These are phyloP conservation scores for Distichodus sexfasciatus DNA, from an alignment of 2,797 vertebrate species.

Conservation along the genomic window DNA sequence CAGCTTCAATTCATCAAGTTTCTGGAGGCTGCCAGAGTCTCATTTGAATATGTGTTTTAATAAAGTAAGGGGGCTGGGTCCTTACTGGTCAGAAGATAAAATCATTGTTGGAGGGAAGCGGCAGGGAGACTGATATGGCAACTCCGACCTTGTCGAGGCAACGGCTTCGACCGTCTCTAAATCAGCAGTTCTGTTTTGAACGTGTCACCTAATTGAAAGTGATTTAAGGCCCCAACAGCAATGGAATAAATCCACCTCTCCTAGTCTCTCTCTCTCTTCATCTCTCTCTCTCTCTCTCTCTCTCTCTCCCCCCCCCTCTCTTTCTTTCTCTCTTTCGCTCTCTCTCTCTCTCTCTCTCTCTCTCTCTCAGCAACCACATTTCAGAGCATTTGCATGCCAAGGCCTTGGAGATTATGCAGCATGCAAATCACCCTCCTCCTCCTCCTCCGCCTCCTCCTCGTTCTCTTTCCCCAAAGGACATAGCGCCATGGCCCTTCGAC, in stretches of 20 bases:
- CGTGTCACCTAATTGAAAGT: constrained; percentile 75
- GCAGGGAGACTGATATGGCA: constrained; percentile 20
- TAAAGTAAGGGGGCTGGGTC: constrained; percentile 24
- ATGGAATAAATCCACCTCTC: constrained; percentile 32
- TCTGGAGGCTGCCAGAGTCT: too few relatives aligned
- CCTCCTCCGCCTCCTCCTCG: neutral
- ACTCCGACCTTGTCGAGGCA: neutral
- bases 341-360: constrained; percentile 21
- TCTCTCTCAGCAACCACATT: constrained; percentile 23
- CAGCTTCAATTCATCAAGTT: too few relatives aligned
- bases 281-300: constrained; percentile 18
- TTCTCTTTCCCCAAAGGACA: constrained; percentile 30
- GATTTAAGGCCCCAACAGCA: constrained; percentile 35
- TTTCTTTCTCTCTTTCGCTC: constrained; percentile 11
- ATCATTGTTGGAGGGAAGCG: neutral
- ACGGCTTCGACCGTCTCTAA: constrained; percentile 79
- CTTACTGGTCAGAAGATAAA: neutral
- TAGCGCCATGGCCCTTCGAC: constrained; percentile 21
- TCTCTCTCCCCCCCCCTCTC: constrained; percentile 27
- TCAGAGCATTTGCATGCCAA: constrained; percentile 47
- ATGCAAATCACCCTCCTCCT: constrained; percentile 36
- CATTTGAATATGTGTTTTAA: constrained; percentile 9
- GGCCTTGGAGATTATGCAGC: constrained; percentile 47
- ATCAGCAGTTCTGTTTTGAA: constrained; percentile 78
- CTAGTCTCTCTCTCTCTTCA: constrained; percentile 13